Conservation (phyloP, 1,140 invertebrate genomes). For the Temnothorax longispinosus region DNA sequence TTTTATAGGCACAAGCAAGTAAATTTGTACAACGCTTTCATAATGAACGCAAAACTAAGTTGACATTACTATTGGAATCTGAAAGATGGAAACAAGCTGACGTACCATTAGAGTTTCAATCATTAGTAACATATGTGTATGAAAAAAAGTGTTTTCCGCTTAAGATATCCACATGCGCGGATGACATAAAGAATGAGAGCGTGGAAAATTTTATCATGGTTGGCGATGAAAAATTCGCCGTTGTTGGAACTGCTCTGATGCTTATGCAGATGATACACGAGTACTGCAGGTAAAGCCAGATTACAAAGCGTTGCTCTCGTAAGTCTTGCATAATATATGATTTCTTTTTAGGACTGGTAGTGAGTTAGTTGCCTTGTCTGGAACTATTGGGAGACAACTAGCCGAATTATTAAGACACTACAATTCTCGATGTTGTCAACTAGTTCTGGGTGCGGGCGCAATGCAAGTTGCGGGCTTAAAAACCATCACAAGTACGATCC, state of each 20-base stretch:
- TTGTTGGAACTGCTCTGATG: constrained; percentile 94
- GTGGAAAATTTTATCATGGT: constrained; percentile 87
- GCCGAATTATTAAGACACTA: constrained; percentile 95
- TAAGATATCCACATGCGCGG: constrained; percentile 78
- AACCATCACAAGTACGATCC: constrained; percentile 97
- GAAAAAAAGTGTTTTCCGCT: constrained; percentile 85
- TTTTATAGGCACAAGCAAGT: constrained; percentile 89
- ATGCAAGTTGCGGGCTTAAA: constrained; percentile 97
- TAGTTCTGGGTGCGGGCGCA: constrained; percentile 98
- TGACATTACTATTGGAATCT: constrained; percentile 93
- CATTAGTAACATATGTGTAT: constrained; percentile 87
- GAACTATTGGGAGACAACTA: constrained; percentile 91
- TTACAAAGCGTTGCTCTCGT: neutral
- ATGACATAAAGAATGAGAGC: constrained; percentile 74
- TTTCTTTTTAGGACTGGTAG: constrained; percentile 77
- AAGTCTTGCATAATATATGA: neutral
- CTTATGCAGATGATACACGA: constrained; percentile 95
- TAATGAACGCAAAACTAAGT: constrained; percentile 93
- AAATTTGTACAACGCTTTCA: constrained; percentile 97
- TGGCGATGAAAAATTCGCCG: constrained; percentile 93
- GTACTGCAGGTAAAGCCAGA: constrained; percentile 91
- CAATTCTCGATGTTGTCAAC: constrained; percentile 96
- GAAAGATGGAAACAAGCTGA: constrained; percentile 98
- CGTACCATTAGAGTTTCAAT: constrained; percentile 94
- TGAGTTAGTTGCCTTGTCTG: constrained; percentile 89